Conservation (phyloP, 2,888 invertebrate genomes). For the Chorisops tibialis region DNA sequence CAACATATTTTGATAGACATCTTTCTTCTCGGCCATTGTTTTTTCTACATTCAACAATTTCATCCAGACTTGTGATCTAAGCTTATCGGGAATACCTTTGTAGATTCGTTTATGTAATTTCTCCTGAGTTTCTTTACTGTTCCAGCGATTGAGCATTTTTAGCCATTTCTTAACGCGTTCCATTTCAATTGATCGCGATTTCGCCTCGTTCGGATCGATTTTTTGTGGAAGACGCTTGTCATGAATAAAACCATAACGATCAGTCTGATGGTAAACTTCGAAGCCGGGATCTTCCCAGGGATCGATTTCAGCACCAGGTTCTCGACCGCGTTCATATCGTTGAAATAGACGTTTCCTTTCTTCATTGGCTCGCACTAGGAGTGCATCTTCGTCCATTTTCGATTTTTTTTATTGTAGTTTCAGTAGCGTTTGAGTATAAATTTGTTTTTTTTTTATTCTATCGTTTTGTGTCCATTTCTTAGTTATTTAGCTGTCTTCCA, state of each 20-base stretch:
- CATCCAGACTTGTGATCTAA: conserved; percentile 62
- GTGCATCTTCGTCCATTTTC: conserved; percentile 61
- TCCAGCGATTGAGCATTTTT: conserved; percentile 85
- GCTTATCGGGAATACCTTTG: conserved; percentile 90
- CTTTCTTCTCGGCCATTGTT: conserved; percentile 67
- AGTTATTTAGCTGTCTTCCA: conserved; percentile 5
- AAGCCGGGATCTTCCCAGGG: conserved; percentile 95
- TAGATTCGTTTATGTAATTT: conserved; percentile 79
- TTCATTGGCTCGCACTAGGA: conserved; percentile 77
- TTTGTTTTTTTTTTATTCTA: background rate
- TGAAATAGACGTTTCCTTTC: conserved; percentile 86
- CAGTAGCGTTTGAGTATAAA: background rate
- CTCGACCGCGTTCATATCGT: conserved; percentile 80
- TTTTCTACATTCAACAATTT: conserved; percentile 72
- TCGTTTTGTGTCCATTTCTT: conserved; percentile 3
- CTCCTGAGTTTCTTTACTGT: conserved; percentile 63
- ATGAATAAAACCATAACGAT: conserved; percentile 92
- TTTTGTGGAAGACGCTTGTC: conserved; percentile 75
- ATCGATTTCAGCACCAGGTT: conserved; percentile 82
- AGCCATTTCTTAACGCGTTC: conserved; percentile 92
- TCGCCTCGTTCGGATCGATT: conserved; percentile 66
- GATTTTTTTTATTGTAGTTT: background rate
- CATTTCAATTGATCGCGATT: conserved; percentile 72
- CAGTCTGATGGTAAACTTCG: conserved; percentile 85
- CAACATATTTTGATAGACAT: conserved; percentile 79